Percentiles rank a stretch among this genome's conserved stretches.
phyloP scores from a whole-genome alignment of 2,113 vertebrate genomes.

The Onychostruthus taczanowskii region DNA sequence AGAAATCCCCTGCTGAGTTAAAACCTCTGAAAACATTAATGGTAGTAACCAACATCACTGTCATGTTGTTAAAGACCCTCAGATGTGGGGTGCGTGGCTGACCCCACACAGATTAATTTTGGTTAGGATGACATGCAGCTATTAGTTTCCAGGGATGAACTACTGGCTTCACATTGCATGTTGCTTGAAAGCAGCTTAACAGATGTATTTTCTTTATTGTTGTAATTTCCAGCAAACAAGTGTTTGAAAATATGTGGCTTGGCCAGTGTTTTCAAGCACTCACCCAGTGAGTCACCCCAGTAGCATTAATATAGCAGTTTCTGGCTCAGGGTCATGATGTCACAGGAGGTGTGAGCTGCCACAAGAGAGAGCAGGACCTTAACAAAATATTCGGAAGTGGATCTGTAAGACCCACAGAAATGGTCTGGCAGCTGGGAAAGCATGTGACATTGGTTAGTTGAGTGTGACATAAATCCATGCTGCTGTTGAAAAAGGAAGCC shows the following conservation, averaged over 20 bases:
- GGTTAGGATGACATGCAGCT: background rate
- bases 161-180: background rate
- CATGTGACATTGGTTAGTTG: background rate
- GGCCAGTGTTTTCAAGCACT: background rate
- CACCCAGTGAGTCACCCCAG: background rate
- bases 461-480: background rate
- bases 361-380: background rate
- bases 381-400: background rate
- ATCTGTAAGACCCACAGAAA: background rate
- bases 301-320: background rate
- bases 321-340: background rate
- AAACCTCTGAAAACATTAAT: background rate
- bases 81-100: rapidly evolving
- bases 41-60: background rate
- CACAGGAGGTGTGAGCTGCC: background rate
- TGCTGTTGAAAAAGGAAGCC: background rate
- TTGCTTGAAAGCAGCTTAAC: background rate
- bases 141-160: background rate
- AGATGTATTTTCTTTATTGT: background rate
- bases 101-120: too few species aligned
- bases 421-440: background rate
- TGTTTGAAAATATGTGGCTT: background rate
- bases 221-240: background rate
- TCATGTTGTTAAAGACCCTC: background rate
- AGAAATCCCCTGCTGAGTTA: background rate